These are phyloP conservation scores for Vespertilio murinus DNA, from an alignment of 2,797 vertebrate genomes.

Conservation along the genomic window DNA sequence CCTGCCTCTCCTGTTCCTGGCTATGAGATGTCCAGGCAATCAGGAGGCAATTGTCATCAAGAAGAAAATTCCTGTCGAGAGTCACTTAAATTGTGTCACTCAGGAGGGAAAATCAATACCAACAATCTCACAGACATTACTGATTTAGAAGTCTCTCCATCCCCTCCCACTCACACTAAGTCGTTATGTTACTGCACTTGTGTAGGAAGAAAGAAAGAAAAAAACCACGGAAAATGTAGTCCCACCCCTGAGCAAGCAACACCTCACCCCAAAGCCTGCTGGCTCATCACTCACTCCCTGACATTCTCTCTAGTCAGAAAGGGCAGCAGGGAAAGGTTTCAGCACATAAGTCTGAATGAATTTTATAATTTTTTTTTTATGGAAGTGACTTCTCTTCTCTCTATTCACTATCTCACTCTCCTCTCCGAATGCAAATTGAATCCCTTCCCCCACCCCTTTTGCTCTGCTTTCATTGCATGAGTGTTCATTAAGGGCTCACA, in stretches of 20 bases:
- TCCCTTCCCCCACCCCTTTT: slow-evolving; percentile 61
- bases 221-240: not conserved
- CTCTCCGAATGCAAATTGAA: slow-evolving; percentile 81
- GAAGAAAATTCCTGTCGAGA: slow-evolving; percentile 67
- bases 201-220: not conserved
- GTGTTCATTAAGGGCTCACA: slow-evolving; percentile 84
- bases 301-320: slow-evolving; percentile 1
- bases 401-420: slow-evolving; percentile 76
- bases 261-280: not conserved
- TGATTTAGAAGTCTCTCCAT: slow-evolving; percentile 46
- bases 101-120: slow-evolving; percentile 62
- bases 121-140: slow-evolving; percentile 57
- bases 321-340: slow-evolving; percentile 65
- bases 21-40: slow-evolving; percentile 54
- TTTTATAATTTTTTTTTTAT: slow-evolving; percentile 66
- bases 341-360: slow-evolving; percentile 45
- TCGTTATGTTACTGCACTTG: not conserved
- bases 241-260: not conserved
- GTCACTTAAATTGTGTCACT: slow-evolving; percentile 67
- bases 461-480: slow-evolving; percentile 82
- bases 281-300: slow-evolving; percentile 19
- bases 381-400: slow-evolving; percentile 71
- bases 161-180: not conserved
- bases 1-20: not conserved
- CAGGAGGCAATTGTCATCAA: slow-evolving; percentile 65